Percentiles rank a stretch among this genome's conserved stretches.
Evolutionary conservation across 2,888 invertebrate species (phyloP).

Genomic region (Eupithecia insigniata): DNA sequence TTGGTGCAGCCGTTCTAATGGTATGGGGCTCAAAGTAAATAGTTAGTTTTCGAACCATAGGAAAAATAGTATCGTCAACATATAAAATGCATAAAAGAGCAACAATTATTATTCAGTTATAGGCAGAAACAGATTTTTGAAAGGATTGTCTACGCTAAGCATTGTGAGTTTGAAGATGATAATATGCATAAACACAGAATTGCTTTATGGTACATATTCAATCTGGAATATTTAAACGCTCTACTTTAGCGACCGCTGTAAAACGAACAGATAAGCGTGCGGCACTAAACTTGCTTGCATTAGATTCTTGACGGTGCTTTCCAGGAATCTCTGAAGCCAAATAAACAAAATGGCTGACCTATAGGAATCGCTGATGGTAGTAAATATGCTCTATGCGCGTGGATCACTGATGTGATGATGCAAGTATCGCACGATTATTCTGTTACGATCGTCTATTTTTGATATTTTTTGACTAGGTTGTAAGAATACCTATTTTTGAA

Average conservation of each 20-base stretch:
- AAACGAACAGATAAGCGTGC: slow-evolving; percentile 3
- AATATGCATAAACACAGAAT: too few species aligned
- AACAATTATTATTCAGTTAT: too few species aligned
- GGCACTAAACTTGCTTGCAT: slow-evolving; percentile 34
- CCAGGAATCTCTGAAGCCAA: slow-evolving; percentile 67
- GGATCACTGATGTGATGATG: slow-evolving; percentile 57
- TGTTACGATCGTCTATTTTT: slow-evolving; percentile 12
- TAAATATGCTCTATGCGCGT: slow-evolving; percentile 56
- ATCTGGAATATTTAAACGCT: too few species aligned
- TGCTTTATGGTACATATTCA: too few species aligned
- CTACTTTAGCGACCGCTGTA: not conserved
- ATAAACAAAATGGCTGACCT: slow-evolving; percentile 56
- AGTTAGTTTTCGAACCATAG: too few species aligned
- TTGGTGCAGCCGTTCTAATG: too few species aligned
- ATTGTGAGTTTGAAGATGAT: too few species aligned
- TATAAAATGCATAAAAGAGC: too few species aligned
- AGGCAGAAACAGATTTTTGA: too few species aligned
- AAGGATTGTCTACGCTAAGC: too few species aligned
- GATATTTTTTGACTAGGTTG: not conserved
- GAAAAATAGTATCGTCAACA: too few species aligned
- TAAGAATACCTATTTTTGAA: not conserved
- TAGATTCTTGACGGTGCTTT: slow-evolving; percentile 51
- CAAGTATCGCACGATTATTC: slow-evolving; percentile 49
- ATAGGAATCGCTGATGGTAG: slow-evolving; percentile 56
- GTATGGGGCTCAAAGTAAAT: too few species aligned